A percentile compares a stretch with the other conserved stretches of the same genome.
phyloP scores from a whole-genome alignment of 2,113 vertebrate genomes.

The Sinocyclocheilus anshuiensis region DNA sequence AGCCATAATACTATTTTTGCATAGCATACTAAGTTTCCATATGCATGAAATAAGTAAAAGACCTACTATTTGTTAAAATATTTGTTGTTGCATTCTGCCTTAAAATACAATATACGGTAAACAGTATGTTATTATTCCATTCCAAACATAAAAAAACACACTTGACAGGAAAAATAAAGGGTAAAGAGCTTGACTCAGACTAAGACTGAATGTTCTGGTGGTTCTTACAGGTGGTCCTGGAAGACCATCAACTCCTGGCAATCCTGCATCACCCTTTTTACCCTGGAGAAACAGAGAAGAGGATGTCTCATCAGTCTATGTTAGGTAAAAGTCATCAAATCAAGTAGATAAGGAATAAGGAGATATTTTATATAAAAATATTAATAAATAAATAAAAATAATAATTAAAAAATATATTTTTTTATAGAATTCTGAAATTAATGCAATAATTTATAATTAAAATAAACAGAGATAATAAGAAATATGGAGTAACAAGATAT shows the following conservation, averaged over 20 bases:
- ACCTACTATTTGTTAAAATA: not conserved
- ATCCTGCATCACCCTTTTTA: slow-evolving; percentile 89
- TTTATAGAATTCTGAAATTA: too few species aligned
- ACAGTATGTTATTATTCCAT: not conserved
- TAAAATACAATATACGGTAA: not conserved
- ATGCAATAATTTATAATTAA: not conserved
- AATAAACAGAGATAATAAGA: not conserved
- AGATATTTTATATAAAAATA: not conserved
- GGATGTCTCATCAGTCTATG: not conserved
- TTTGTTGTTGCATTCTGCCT: not conserved
- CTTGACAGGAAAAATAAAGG: not conserved
- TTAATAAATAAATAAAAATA: not conserved
- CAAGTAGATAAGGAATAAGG: not conserved
- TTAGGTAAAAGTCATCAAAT: not conserved
- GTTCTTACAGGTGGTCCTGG: slow-evolving; percentile 81
- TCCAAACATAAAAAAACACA: not conserved
- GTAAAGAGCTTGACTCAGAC: not conserved
- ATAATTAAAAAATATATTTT: too few species aligned
- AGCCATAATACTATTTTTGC: not conserved
- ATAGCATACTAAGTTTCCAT: not conserved
- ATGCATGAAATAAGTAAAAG: not conserved
- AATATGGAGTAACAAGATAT: not conserved
- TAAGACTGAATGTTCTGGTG: not conserved
- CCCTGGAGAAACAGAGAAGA: slow-evolving; percentile 74
- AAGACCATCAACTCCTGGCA: slow-evolving; percentile 82